These are phyloP conservation scores for Anguilla obscura DNA, from an alignment of 2,797 vertebrate species.

Conservation along the genomic window DNA sequence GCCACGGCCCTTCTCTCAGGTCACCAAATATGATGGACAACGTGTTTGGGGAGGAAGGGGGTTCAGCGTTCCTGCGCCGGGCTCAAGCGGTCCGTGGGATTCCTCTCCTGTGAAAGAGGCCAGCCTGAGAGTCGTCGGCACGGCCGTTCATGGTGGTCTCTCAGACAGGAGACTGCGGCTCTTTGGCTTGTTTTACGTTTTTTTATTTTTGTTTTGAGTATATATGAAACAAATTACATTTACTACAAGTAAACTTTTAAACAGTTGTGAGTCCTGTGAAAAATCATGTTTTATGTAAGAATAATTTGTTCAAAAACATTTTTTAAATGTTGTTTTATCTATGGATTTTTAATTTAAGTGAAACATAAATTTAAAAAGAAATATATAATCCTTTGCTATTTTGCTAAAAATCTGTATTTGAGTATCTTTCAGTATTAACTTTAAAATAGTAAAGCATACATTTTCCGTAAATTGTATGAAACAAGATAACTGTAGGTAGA, in stretches of 20 bases:
- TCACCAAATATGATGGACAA: constrained; percentile 34
- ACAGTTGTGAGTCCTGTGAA: not conserved
- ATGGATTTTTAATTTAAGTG: not conserved
- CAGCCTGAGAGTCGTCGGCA: not conserved
- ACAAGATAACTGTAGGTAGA: too few species aligned
- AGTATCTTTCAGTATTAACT: not conserved
- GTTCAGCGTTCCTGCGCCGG: not conserved
- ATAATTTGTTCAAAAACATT: not conserved
- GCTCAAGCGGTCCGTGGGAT: constrained; percentile 32
- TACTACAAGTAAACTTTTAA: not conserved
- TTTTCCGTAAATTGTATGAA: not conserved
- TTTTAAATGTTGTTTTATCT: not conserved
- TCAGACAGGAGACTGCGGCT: constrained; percentile 24
- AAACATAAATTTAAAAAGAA: not conserved
- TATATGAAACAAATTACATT: not conserved
- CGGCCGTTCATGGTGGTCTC: constrained; percentile 29
- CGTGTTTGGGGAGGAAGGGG: not conserved
- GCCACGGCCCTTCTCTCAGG: constrained; percentile 36
- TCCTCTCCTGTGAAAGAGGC: constrained; percentile 33
- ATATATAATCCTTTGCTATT: not conserved
- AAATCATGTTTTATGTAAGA: not conserved
- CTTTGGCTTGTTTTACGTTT: not conserved
- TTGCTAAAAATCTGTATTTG: not conserved
- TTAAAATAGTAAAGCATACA: not conserved
- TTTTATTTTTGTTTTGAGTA: not conserved